These are phyloP conservation scores for Cyphomyrus plagiostoma DNA, from an alignment of 2,113 vertebrate species.

Conservation along the genomic window DNA sequence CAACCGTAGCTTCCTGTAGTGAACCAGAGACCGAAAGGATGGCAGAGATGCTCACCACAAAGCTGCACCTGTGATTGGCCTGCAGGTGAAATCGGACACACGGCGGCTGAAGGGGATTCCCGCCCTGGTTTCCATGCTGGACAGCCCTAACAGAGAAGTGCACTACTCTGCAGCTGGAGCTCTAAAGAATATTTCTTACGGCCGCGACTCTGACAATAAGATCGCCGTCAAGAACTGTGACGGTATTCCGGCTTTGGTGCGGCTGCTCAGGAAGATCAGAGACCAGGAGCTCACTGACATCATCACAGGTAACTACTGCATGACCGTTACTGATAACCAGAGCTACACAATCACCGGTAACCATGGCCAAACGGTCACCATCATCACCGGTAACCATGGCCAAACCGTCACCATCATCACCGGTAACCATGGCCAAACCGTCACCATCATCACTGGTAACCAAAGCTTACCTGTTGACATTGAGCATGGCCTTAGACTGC, in stretches of 20 bases:
- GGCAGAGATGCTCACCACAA: background rate
- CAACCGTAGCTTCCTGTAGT: background rate
- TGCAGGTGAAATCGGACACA: slow-evolving; percentile 83
- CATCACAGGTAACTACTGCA: slow-evolving; percentile 74
- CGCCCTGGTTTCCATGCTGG: slow-evolving; percentile 82
- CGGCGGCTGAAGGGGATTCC: slow-evolving; percentile 90
- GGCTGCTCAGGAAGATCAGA: slow-evolving; percentile 78
- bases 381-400: background rate
- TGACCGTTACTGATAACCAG: background rate
- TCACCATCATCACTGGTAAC: background rate
- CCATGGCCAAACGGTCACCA: background rate
- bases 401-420: background rate
- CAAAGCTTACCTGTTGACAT: background rate
- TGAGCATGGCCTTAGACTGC: background rate
- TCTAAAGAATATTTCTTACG: slow-evolving; percentile 92
- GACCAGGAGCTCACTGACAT: slow-evolving; percentile 87
- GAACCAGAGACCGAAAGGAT: background rate
- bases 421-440: background rate
- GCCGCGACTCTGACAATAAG: slow-evolving; percentile 88
- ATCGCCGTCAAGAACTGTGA: slow-evolving; percentile 97
- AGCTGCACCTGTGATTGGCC: background rate
- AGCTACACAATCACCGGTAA: background rate
- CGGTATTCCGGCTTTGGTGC: slow-evolving; percentile 77
- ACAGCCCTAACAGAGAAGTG: slow-evolving; percentile 89
- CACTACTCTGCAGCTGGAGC: slow-evolving; percentile 88